These are phyloP conservation scores for Deilephila porcellus DNA, from an alignment of 2,888 invertebrate species.

Conservation along the genomic window DNA sequence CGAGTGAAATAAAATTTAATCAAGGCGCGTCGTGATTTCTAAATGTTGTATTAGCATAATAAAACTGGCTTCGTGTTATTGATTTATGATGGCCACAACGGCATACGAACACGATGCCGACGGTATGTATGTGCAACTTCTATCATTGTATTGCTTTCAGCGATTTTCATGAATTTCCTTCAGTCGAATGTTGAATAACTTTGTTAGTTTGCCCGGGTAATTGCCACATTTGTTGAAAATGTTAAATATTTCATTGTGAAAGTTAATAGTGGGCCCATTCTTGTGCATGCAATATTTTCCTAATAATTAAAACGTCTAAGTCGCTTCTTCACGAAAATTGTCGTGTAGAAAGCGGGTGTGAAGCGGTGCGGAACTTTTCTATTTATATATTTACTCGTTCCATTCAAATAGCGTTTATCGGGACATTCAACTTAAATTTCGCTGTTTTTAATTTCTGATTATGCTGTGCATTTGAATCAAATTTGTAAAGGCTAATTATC, in stretches of 20 bases:
- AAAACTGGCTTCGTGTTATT: conserved; percentile 41
- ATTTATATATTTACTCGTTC: conserved; percentile 2
- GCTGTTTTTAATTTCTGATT: not conserved
- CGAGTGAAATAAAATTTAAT: conserved; percentile 29
- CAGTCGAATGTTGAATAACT: not conserved
- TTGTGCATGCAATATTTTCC: conserved; percentile 14
- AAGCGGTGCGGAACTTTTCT: conserved; percentile 29
- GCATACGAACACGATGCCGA: conserved; percentile 78
- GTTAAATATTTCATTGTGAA: conserved; percentile 2
- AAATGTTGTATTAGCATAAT: conserved; percentile 11
- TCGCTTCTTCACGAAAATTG: conserved; percentile 24
- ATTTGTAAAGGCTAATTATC: not conserved
- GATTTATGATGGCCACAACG: conserved; percentile 70
- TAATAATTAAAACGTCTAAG: conserved; percentile 14
- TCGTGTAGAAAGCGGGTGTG: conserved; percentile 29
- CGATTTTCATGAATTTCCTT: not conserved
- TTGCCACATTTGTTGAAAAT: not conserved
- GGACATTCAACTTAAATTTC: conserved; percentile 10
- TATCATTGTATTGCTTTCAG: conserved; percentile 22
- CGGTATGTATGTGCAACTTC: conserved; percentile 61
- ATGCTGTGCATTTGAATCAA: not conserved
- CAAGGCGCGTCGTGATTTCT: not conserved
- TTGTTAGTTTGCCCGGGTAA: not conserved
- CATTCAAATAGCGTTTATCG: not conserved
- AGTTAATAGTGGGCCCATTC: not conserved